Evolutionary conservation across 1,140 invertebrate genomes (phyloP).

Genomic region (Oppia nitens): DNA sequence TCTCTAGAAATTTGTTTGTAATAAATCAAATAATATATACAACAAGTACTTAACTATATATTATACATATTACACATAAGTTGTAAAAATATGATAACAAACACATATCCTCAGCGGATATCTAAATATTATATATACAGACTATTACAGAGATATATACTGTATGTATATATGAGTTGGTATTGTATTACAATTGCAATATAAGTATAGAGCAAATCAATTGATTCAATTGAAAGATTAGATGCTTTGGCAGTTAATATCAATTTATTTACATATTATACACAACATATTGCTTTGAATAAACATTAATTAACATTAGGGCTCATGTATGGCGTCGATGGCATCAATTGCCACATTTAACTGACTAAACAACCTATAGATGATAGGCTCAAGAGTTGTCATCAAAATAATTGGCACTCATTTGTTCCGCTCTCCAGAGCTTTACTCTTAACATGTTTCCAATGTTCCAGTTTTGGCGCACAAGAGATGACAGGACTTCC

Average conservation of each 20-base stretch:
- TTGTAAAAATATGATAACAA: background rate
- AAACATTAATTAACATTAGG: background rate
- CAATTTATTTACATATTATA: background rate
- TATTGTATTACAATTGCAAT: background rate
- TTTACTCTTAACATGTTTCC: slow-evolving; percentile 40
- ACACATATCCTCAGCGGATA: background rate
- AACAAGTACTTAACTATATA: no score
- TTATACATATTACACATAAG: background rate
- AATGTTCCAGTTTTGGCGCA: slow-evolving; percentile 49
- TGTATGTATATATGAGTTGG: no score
- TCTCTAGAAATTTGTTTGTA: background rate
- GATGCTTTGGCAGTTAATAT: background rate
- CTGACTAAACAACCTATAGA: background rate
- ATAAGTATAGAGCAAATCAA: background rate
- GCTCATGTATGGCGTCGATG: no score
- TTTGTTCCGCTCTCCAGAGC: slow-evolving; percentile 39
- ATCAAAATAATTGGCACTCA: slow-evolving; percentile 40
- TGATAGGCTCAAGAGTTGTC: background rate
- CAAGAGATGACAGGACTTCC: slow-evolving; percentile 50
- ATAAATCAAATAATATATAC: background rate
- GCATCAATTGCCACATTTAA: background rate
- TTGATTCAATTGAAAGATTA: background rate
- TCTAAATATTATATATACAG: background rate
- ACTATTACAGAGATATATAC: no score
- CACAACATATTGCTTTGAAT: background rate